Conservation (phyloP, 2,113 vertebrate species). For the Neolamprologus caudopunctatus region DNA sequence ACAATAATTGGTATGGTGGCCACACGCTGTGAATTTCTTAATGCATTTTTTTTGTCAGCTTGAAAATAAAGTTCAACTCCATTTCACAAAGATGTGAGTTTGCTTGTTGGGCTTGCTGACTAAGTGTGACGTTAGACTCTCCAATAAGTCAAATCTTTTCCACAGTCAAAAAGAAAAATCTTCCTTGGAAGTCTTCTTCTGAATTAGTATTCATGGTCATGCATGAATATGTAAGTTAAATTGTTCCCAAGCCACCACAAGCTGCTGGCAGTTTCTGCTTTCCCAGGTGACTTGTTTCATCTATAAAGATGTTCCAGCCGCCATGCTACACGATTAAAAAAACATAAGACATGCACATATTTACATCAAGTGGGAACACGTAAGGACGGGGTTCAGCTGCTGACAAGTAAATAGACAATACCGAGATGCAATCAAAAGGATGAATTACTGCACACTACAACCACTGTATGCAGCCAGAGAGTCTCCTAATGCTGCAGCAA, state of each 20-base stretch:
- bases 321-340: not conserved
- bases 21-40: not conserved
- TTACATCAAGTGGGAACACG: not conserved
- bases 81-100: not conserved
- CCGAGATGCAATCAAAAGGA: not conserved
- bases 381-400: not conserved
- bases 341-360: not conserved
- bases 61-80: not conserved
- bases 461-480: not conserved
- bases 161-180: not conserved
- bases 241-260: slow-evolving; percentile 45
- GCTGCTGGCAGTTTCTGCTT: slow-evolving; percentile 53
- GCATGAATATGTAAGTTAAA: slow-evolving; percentile 38
- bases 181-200: not conserved
- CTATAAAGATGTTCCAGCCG: slow-evolving; percentile 44
- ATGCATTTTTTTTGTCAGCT: not conserved
- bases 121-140: not conserved
- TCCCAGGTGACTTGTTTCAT: slow-evolving; percentile 63
- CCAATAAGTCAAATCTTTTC: not conserved
- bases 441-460: not conserved
- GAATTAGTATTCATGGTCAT: slow-evolving; percentile 45
- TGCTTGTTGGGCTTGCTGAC: not conserved
- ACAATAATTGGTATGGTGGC: slow-evolving; percentile 13
- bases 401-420: not conserved
- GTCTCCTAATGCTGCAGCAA: not conserved